Conservation (phyloP, 2,113 vertebrate species). For the Leucoraja erinaceus region DNA sequence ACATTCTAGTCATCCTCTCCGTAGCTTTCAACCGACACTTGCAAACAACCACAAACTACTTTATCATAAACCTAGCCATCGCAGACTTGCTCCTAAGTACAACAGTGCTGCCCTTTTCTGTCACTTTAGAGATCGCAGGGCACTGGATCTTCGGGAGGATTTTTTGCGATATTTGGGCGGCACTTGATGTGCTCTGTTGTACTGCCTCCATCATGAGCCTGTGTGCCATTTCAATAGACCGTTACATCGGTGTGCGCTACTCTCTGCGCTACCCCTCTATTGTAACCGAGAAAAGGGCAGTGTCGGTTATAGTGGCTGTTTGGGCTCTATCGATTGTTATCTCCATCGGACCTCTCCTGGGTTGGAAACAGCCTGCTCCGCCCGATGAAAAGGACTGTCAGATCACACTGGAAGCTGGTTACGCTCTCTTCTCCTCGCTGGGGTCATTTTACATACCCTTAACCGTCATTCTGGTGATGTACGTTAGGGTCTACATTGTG, state of each 20-base stretch:
- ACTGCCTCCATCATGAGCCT: conserved; percentile 92
- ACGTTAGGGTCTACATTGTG: conserved; percentile 86
- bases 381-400: conserved; percentile 75
- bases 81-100: conserved; percentile 88
- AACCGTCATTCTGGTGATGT: conserved; percentile 87
- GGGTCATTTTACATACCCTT: conserved; percentile 95
- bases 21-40: conserved; percentile 93
- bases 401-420: conserved; percentile 91
- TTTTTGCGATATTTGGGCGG: conserved; percentile 95
- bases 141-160: conserved; percentile 87
- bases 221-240: conserved; percentile 93
- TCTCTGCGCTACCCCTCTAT: conserved; percentile 85
- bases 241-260: conserved; percentile 88
- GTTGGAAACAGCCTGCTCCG: conserved; percentile 88
- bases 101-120: conserved; percentile 87
- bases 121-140: conserved; percentile 78
- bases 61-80: conserved; percentile 91
- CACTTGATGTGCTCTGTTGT: conserved; percentile 91
- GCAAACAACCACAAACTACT: conserved; percentile 91
- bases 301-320: conserved; percentile 79
- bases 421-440: conserved; percentile 90
- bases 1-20: conserved; percentile 89
- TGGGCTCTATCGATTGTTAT: conserved; percentile 88
- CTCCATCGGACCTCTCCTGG: conserved; percentile 89
- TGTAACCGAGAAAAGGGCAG: conserved; percentile 81